Evolutionary conservation across 2,888 invertebrate species (phyloP), one percentile per base, ranked within the genome.

Genomic region (Lathronympha strigana): DNA sequence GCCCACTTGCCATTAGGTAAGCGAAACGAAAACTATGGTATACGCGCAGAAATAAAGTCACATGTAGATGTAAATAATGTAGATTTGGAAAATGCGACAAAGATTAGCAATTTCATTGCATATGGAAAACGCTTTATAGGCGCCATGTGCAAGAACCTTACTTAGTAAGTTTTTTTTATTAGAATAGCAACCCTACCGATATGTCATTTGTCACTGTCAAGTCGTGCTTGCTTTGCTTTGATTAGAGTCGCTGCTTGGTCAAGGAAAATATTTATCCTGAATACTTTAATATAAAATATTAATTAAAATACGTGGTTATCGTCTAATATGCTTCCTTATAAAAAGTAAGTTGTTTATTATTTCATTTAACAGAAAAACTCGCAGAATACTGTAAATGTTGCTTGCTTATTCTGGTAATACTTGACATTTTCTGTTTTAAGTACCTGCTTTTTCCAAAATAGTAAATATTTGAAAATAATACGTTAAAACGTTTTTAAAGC

Each of bases 401-500:
- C 45, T n/a, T 13, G 13, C 11, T 5, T 45, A 13, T 19, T 43
- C 13, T 45, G 11, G 45, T 11, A 21, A 0, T 2, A 6, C 45
- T 13, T 45, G 4, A 13, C 6, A 11, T 45, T 45, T 9, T 45
- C n/a, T 45, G 13, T 45, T 21, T 2, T 9, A 33, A 33, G 21
- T 45, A 45, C 45, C 45, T 45, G 13, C 21, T 13, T 45, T 21
- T 40, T 45, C 45, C 4, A 21, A 45, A 21, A 21, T 21, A 45
- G 4, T 43, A 43, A 40, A 4, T 21, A 21, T 45, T 45, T 21
- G 21, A 45, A 45, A 40, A 45, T 45, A 21, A 45, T 45, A 21
- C 45, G 45, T 21, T 21, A 4, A 11, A 45, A 21, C 21, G 4
- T 21, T 45, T 45, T 21, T 19, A 21, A 4, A 19, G 4, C 11